phyloP scores from a whole-genome alignment of 2,797 vertebrate genomes.

The Megaceryle alcyon region DNA sequence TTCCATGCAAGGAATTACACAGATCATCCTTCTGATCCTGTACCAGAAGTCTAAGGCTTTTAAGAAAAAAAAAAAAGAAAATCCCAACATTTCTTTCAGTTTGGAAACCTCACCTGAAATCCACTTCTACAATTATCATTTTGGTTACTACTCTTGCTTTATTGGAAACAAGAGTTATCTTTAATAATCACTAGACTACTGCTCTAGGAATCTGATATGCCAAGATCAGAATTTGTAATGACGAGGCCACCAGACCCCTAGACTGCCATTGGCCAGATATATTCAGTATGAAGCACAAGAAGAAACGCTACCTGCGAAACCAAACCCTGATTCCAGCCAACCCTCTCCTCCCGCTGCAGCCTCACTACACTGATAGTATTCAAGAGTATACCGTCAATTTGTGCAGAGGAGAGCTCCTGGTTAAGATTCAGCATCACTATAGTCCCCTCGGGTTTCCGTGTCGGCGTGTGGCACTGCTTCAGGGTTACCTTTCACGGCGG shows the following conservation, averaged over 20 bases:
- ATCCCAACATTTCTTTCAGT: not conserved
- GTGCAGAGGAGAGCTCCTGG: not conserved
- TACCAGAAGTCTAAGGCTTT: not conserved
- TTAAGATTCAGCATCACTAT: not conserved
- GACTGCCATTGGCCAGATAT: accelerated
- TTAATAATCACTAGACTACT: not conserved
- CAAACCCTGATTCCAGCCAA: not conserved
- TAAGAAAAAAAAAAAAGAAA: not conserved
- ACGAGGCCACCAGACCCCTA: not conserved
- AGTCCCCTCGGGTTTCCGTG: too few species aligned
- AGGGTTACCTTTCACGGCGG: not conserved
- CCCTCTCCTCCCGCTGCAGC: not conserved
- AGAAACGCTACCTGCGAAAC: not conserved
- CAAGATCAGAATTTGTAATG: not conserved
- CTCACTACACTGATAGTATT: not conserved
- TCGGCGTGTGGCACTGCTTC: not conserved
- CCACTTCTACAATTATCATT: accelerated
- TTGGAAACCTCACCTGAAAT: not conserved
- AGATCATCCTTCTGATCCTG: not conserved
- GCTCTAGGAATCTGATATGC: not conserved
- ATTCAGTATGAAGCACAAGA: accelerated
- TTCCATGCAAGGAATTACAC: not conserved
- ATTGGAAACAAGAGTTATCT: accelerated
- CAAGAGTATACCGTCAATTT: not conserved
- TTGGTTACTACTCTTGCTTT: not conserved